Evolutionary conservation across 2,113 vertebrate genomes (phyloP).

Genomic region (Anhinga rufa): DNA sequence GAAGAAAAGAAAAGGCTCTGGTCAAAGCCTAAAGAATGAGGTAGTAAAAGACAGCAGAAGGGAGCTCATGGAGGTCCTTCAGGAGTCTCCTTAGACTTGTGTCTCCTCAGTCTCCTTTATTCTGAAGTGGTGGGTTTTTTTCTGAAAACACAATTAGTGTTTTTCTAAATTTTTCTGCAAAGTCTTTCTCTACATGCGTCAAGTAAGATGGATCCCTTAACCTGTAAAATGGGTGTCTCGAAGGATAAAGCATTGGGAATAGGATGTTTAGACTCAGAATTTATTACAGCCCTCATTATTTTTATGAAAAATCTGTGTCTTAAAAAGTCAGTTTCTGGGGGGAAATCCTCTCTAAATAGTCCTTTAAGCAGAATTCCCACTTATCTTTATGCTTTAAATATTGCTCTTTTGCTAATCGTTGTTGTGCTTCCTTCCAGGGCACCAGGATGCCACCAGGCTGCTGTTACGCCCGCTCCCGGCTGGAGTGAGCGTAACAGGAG

Average conservation of each 20-base stretch:
- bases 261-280: background rate
- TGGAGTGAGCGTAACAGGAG: background rate
- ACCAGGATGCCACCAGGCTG: background rate
- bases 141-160: background rate
- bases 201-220: background rate
- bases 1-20: background rate
- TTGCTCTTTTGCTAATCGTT: accelerated
- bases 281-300: background rate
- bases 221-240: background rate
- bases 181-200: background rate
- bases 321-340: background rate
- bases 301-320: background rate
- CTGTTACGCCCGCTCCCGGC: background rate
- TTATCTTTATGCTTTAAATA: background rate
- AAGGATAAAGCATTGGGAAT: background rate
- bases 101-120: background rate
- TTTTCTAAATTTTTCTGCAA: background rate
- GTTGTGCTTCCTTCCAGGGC: background rate
- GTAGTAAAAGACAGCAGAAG: background rate
- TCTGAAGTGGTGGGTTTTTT: background rate
- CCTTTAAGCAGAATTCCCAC: background rate
- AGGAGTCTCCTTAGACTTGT: background rate
- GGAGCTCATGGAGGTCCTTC: background rate
- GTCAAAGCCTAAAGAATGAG: background rate
- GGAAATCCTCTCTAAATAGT: background rate